Evolutionary conservation across 2,888 invertebrate species (phyloP).

Genomic region (Camponotus fellah): DNA sequence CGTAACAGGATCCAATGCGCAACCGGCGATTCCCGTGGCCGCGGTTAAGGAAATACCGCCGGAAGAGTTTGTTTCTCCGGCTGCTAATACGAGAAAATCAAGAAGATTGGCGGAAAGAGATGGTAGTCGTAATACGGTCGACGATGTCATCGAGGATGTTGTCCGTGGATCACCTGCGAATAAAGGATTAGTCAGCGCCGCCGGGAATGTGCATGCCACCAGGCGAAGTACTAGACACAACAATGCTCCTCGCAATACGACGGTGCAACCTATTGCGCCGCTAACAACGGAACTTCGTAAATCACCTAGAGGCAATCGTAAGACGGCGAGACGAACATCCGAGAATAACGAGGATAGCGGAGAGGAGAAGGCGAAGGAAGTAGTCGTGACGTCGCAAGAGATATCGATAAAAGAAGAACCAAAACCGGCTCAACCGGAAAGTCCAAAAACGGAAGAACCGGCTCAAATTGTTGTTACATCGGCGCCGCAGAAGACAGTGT

Average conservation of each 20-base stretch:
- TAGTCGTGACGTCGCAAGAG: constrained; percentile 55
- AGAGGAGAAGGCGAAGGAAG: constrained; percentile 87
- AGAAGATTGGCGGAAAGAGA: constrained; percentile 93
- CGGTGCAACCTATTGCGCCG: constrained; percentile 65
- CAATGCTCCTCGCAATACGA: constrained; percentile 84
- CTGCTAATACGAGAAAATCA: constrained; percentile 92
- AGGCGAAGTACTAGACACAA: constrained; percentile 88
- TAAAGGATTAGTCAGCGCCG: constrained; percentile 83
- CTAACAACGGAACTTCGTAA: constrained; percentile 86
- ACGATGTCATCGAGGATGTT: constrained; percentile 96
- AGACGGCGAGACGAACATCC: constrained; percentile 89
- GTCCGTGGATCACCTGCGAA: constrained; percentile 89
- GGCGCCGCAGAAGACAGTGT: constrained; percentile 75
- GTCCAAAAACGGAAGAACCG: constrained; percentile 74
- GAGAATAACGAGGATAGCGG: constrained; percentile 89
- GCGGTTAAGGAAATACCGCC: constrained; percentile 87
- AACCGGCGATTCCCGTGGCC: constrained; percentile 84
- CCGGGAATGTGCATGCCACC: constrained; percentile 84
- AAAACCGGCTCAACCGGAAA: constrained; percentile 63
- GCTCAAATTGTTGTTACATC: constrained; percentile 54
- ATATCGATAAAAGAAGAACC: constrained; percentile 67
- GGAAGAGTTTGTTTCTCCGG: constrained; percentile 89
- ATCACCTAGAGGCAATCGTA: constrained; percentile 89
- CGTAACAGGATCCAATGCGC: constrained; percentile 82
- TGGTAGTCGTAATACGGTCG: constrained; percentile 91